phyloP scores from a whole-genome alignment of 2,797 vertebrate genomes.

The Cottoperca gobio region DNA sequence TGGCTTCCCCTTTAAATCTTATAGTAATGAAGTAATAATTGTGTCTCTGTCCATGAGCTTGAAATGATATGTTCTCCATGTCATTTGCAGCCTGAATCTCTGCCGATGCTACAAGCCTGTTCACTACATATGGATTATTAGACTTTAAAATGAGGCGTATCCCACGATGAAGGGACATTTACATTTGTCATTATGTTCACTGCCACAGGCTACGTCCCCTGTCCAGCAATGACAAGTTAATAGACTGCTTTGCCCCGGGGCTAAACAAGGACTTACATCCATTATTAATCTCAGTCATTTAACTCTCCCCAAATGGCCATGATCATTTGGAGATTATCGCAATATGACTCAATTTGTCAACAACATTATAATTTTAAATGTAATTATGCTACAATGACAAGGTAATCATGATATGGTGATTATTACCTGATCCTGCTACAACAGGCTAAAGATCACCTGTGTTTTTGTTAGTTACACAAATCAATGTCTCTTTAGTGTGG shows the following conservation, averaged over 20 bases:
- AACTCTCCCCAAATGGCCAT: slow-evolving; percentile 47
- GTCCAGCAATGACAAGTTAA: slow-evolving; percentile 68
- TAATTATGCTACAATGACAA: slow-evolving; percentile 56
- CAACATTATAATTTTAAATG: slow-evolving; percentile 59
- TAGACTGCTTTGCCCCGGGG: slow-evolving; percentile 38
- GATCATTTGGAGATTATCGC: slow-evolving; percentile 58
- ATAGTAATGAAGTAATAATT: slow-evolving; percentile 6
- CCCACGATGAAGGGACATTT: slow-evolving; percentile 51
- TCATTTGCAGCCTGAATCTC: slow-evolving; percentile 34
- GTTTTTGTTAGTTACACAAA: slow-evolving; percentile 59
- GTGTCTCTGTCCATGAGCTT: slow-evolving; percentile 10
- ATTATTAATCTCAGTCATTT: slow-evolving; percentile 61
- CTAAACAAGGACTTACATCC: slow-evolving; percentile 49
- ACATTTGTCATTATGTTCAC: slow-evolving; percentile 50
- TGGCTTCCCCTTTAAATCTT: slow-evolving; percentile 11
- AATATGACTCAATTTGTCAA: slow-evolving; percentile 61
- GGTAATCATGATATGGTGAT: slow-evolving; percentile 64
- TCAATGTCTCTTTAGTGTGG: slow-evolving; percentile 58
- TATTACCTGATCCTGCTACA: slow-evolving; percentile 53
- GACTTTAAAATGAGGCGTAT: slow-evolving; percentile 42
- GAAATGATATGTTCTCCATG: slow-evolving; percentile 16
- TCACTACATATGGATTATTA: slow-evolving; percentile 29
- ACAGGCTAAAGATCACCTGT: slow-evolving; percentile 65
- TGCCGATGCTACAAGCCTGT: slow-evolving; percentile 11
- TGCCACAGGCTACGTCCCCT: slow-evolving; percentile 32